Conservation (phyloP, 2,113 vertebrate genomes). For the Callocephalon fimbriatum region DNA sequence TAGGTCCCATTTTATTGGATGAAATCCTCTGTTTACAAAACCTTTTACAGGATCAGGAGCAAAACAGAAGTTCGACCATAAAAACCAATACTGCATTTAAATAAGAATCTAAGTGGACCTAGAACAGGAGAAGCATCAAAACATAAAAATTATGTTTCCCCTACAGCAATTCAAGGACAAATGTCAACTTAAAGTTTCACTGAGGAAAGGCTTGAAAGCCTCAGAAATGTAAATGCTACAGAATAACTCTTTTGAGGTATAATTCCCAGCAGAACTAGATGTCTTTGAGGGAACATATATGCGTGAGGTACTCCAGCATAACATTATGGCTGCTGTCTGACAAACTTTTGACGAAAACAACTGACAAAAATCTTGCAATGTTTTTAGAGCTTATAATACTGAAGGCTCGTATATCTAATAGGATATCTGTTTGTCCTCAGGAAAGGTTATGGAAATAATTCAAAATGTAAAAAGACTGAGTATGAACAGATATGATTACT, state of each 20-base stretch:
- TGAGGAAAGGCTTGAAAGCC: background rate
- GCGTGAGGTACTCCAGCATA: background rate
- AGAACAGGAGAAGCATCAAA: background rate
- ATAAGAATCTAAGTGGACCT: background rate
- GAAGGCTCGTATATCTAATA: background rate
- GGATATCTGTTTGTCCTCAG: background rate
- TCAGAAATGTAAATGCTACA: slow-evolving; percentile 20
- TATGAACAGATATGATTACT: background rate
- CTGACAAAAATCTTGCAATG: background rate
- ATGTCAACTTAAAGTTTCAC: background rate
- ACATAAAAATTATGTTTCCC: background rate
- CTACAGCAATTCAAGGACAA: background rate
- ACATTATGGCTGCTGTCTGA: background rate
- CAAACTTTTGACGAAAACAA: background rate
- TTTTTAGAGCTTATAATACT: background rate
- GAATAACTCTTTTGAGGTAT: background rate
- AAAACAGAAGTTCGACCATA: background rate
- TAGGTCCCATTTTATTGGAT: background rate
- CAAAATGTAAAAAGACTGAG: background rate
- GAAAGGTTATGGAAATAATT: background rate
- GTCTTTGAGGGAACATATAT: background rate
- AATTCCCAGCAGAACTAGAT: background rate
- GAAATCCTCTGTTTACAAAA: background rate
- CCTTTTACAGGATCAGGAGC: background rate
- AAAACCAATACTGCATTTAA: background rate